Evolutionary conservation across 2,797 vertebrate genomes (phyloP).

Genomic region (Pangasius larnaudii): DNA sequence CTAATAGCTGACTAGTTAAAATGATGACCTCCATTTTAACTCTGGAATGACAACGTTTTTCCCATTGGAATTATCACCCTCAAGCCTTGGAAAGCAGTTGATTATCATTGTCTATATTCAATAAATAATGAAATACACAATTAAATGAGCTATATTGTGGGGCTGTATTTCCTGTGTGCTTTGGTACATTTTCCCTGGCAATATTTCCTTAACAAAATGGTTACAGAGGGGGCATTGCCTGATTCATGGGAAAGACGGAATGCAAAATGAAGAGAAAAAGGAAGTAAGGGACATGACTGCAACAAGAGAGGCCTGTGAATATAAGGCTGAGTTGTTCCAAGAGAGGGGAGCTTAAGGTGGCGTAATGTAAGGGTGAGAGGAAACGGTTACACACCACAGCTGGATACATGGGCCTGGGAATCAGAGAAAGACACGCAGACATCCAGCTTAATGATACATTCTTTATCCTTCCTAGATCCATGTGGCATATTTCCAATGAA

Average conservation of each 20-base stretch:
- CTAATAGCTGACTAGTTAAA: conserved; percentile 61
- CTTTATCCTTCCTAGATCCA: conserved; percentile 17
- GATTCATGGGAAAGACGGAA: conserved; percentile 36
- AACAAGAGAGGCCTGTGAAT: conserved; percentile 58
- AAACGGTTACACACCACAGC: conserved; percentile 55
- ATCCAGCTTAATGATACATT: conserved; percentile 46
- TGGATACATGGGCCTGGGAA: conserved; percentile 54
- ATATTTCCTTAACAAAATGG: conserved; percentile 26
- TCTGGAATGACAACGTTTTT: conserved; percentile 49
- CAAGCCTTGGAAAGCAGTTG: conserved; percentile 36
- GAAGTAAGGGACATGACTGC: conserved; percentile 41
- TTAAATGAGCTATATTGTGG: neutral
- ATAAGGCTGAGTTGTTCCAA: conserved; percentile 34
- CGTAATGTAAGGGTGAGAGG: conserved; percentile 43
- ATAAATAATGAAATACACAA: neutral
- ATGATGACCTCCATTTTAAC: conserved; percentile 51
- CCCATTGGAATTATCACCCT: conserved; percentile 44
- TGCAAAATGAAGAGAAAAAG: conserved; percentile 46
- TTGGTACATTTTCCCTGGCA: neutral
- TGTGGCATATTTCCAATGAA: conserved; percentile 31
- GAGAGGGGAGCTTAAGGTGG: conserved; percentile 38
- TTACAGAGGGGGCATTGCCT: conserved; percentile 6
- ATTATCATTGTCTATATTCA: neutral
- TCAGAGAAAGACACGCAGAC: conserved; percentile 22
- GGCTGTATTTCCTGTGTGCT: neutral